phyloP scores from a whole-genome alignment of 2,888 invertebrate species.

The Drosophila setosimentum region DNA sequence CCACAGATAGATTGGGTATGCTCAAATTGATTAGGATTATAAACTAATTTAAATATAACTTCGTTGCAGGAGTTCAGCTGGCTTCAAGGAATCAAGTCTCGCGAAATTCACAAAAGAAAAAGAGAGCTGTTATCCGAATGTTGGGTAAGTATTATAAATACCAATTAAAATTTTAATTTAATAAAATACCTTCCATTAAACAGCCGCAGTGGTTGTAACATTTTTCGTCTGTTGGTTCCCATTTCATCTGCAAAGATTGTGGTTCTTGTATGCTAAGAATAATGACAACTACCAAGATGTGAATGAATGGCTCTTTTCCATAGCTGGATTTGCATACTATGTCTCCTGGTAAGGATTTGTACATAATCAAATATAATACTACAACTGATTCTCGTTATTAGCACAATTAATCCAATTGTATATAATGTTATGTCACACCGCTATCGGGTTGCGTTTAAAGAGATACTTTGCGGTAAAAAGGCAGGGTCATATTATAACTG shows the following conservation, averaged over 20 bases:
- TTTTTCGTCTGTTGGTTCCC: constrained; percentile 99
- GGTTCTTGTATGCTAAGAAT: constrained; percentile 91
- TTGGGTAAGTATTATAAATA: constrained; percentile 87
- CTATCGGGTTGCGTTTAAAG: constrained; percentile 92
- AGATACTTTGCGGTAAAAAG: constrained; percentile 89
- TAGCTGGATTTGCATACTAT: constrained; percentile 93
- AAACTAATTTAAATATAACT: background rate
- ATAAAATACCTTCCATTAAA: background rate
- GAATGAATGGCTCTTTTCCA: constrained; percentile 92
- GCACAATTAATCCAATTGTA: constrained; percentile 94
- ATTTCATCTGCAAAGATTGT: constrained; percentile 95
- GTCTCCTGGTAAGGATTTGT: constrained; percentile 86
- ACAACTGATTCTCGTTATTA: constrained; percentile 62
- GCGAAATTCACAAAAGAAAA: constrained; percentile 89
- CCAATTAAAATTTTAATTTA: background rate
- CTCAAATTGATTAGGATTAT: background rate
- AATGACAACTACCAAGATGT: constrained; percentile 88
- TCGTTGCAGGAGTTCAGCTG: constrained; percentile 84
- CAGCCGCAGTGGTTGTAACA: constrained; percentile 96
- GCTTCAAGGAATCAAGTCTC: constrained; percentile 90
- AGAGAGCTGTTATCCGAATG: constrained; percentile 92
- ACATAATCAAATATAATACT: background rate
- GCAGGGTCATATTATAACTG: constrained; percentile 85
- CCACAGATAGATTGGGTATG: constrained; percentile 85
- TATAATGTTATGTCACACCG: constrained; percentile 93